Base-by-base conservation (phyloP, 1,140 invertebrate species). In the Pachypsylla venusta region DNA sequence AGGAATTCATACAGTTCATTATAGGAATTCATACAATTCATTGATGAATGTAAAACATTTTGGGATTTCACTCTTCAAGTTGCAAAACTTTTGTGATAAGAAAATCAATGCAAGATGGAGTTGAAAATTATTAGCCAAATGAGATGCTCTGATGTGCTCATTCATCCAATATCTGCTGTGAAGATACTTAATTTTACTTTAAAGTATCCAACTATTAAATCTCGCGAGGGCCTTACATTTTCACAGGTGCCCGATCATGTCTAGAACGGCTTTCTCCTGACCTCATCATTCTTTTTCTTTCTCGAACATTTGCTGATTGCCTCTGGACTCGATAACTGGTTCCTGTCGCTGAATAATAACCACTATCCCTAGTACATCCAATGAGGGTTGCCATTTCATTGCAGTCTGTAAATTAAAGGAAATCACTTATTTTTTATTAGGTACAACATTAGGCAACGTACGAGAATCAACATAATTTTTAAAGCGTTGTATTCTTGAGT, bases 221-320 rank as follows among this genome's bases (percentile, higher is more conserved):
- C 10, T 35, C 7, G 42, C 5, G 42, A 58, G 59, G 57, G 60
- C 58, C 69, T 70, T 69, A 70, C 69, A 70, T 70, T 66, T 70
- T 70, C 62, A 69, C 67, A 53, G 68, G 66, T 26, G 69, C 68
- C 60, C 65, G 61, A 53, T 67, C 63, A 40, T 61, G 59, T 55
- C 54, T 48, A 54, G 56, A 28, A 28, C 56, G 59, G 30, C 54
- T 22, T 57, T 62, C 70, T 70, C 69, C 75, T 73, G 84, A 92
- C 87, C 89, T 92, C 78, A 96, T 84, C 90, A 97, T 96, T 67
- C 93, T 80, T 77, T 93, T 92, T 66, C 93, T 77, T 76, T 98
- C 93, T 39, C 93, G 78, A 55, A 95, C 87, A 73, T 93, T 95
- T 30, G 92, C 91, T 1, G 90, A 87, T 64, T 91, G 87, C 60